Conservation (phyloP, 2,113 vertebrate species). For the Crotalus helleri region DNA sequence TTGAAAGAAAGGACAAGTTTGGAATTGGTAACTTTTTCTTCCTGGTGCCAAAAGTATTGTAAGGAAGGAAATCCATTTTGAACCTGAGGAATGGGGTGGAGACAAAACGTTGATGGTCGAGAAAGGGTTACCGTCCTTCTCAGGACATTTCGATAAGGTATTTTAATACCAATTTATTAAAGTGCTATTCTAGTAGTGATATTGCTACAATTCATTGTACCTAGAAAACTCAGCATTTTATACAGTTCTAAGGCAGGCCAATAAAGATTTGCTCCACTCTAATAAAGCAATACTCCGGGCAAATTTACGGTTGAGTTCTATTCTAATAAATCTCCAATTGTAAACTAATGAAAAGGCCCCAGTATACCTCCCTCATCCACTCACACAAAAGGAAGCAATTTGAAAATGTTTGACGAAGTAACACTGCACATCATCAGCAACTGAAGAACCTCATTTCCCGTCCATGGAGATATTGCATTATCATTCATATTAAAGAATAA, state of each 20-base stretch:
- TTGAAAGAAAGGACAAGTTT: slow-evolving; percentile 54
- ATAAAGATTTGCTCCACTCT: slow-evolving; percentile 82
- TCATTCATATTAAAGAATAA: slow-evolving; percentile 97
- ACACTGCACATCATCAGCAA: slow-evolving; percentile 82
- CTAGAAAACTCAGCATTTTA: slow-evolving; percentile 86
- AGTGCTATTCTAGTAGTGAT: slow-evolving; percentile 79
- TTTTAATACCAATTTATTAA: slow-evolving; percentile 88
- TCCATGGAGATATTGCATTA: slow-evolving; percentile 86
- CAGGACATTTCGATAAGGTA: slow-evolving; percentile 81
- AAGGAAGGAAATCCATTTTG: slow-evolving; percentile 57
- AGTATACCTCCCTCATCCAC: slow-evolving; percentile 80
- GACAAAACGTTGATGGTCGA: slow-evolving; percentile 61
- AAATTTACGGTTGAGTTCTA: slow-evolving; percentile 87
- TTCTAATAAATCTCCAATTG: slow-evolving; percentile 90
- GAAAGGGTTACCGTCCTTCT: slow-evolving; percentile 78
- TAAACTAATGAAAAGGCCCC: slow-evolving; percentile 88
- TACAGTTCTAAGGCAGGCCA: slow-evolving; percentile 81
- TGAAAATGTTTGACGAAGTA: slow-evolving; percentile 89
- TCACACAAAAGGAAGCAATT: slow-evolving; percentile 89
- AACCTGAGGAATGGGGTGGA: not conserved
- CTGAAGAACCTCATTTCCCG: slow-evolving; percentile 86
- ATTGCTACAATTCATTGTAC: slow-evolving; percentile 82
- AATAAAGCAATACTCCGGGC: slow-evolving; percentile 85
- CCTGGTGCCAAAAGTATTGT: slow-evolving; percentile 51
- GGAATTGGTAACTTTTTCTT: slow-evolving; percentile 37